Base-by-base conservation (phyloP, 2,888 invertebrate genomes). In the Apeira syringaria region DNA sequence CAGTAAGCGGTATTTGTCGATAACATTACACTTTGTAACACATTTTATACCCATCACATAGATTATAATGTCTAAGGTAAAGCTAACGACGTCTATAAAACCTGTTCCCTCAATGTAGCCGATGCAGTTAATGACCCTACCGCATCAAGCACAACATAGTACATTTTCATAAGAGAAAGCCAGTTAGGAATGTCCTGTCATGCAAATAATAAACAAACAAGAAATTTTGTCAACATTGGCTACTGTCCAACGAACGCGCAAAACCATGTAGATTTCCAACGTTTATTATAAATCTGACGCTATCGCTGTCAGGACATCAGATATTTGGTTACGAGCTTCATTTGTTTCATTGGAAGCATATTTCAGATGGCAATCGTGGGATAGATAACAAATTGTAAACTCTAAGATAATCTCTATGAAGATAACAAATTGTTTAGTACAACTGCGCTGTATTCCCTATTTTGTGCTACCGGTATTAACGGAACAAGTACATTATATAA, bases 141-240 rank as follows among this genome's bases (percentile, higher is more conserved):
- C 20, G 11, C 30, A 30, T 28, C 20, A 37, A 37, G 28, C 26
- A 25, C 38, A 26, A 27, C 22, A 39, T 5, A 20, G 7, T 20
- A 20, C 5, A 20, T 34, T 17, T 30, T 29, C 38, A 9, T 20
- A 18, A 17, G 10, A 37, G 41, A 37, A 47, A 41, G 33, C 30
- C n/a, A 26, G 15, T 12, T 35, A n/a, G 13, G 38, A 22, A 20
- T 42, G 12, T 44, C 37, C 49, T 53, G 31, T 53, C 43, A 55
- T 20, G 42, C 15, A 47, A 49, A 47, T 42, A 43, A 28, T 36
- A 43, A 39, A 50, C 53, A 56, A 49, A 55, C 58, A 55, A 53
- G 46, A 59, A 49, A 50, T 45, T 43, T 47, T 55, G 55, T 54
- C 55, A 63, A 59, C 55, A 54, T 55, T 68, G 64, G 68, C 62